These are phyloP conservation scores for Typhlichthys eigenmanni DNA, from an alignment of 2,797 vertebrate species.

Conservation along the genomic window DNA sequence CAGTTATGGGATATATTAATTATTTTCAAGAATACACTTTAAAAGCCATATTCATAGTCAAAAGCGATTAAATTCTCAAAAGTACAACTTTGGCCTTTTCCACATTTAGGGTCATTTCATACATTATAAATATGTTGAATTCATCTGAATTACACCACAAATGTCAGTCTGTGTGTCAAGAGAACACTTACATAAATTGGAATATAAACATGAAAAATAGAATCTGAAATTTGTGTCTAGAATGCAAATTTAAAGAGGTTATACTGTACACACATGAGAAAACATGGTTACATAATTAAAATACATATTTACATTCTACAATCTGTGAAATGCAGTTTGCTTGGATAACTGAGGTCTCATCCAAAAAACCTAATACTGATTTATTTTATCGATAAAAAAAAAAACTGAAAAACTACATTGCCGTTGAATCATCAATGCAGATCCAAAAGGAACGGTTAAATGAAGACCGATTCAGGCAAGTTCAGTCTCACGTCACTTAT, in stretches of 20 bases:
- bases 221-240: neutral
- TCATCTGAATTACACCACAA: slow-evolving; percentile 1
- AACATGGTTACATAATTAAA: slow-evolving; percentile 8
- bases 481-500: slow-evolving; percentile 9
- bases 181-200: slow-evolving; percentile 4
- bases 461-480: slow-evolving; percentile 20
- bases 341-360: slow-evolving; percentile 6
- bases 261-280: slow-evolving; percentile 23
- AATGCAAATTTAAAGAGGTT: slow-evolving; percentile 23
- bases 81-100: neutral
- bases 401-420: slow-evolving; percentile 22
- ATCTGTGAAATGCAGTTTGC: slow-evolving; percentile 31
- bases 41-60: neutral
- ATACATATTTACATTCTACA: slow-evolving; percentile 49
- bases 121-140: neutral
- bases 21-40: neutral
- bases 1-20: neutral
- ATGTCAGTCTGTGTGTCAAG: slow-evolving; percentile 3
- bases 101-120: slow-evolving; percentile 1
- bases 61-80: slow-evolving; percentile 24
- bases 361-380: slow-evolving; percentile 52
- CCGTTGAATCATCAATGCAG: neutral
- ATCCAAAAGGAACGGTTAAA: slow-evolving; percentile 18
- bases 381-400: slow-evolving; percentile 20
- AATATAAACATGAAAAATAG: neutral